Percentiles rank a stretch among this genome's conserved stretches.
These are phyloP conservation scores for Glaucopsyche alexis DNA, from an alignment of 2,888 invertebrate species.

Conservation along the genomic window DNA sequence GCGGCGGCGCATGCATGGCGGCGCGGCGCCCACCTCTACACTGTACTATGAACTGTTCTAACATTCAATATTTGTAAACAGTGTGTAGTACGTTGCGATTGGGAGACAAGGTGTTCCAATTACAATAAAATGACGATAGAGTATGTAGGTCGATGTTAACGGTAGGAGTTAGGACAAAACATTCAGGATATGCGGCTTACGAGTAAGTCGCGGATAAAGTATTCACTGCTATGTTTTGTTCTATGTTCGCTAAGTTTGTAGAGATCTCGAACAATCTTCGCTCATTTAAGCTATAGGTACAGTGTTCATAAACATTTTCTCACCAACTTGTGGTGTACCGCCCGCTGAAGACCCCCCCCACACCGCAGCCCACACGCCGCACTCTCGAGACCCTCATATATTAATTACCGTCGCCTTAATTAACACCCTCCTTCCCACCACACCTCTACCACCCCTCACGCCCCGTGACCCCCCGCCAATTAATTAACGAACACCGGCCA, in stretches of 20 bases:
- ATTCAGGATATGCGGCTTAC: no score
- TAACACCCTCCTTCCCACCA: neutral
- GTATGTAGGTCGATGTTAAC: neutral
- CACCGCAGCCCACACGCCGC: neutral
- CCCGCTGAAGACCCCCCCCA: no score
- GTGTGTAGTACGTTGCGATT: neutral
- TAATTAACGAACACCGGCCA: neutral
- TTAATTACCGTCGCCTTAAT: constrained; percentile 3
- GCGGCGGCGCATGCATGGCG: no score
- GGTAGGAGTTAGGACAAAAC: no score
- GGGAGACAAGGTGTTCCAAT: neutral
- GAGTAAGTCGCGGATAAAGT: neutral
- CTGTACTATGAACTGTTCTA: no score
- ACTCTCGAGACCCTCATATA: neutral
- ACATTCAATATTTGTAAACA: no score
- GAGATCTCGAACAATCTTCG: no score
- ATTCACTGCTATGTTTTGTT: no score
- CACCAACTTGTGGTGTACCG: no score
- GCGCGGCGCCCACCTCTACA: no score
- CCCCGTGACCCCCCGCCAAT: neutral
- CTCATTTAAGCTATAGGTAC: no score
- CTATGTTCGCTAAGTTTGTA: neutral
- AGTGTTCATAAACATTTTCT: no score
- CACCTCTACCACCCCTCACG: neutral
- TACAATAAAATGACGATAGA: neutral